phyloP scores from a whole-genome alignment of 2,113 vertebrate genomes.

The Atractosteus spatula region DNA sequence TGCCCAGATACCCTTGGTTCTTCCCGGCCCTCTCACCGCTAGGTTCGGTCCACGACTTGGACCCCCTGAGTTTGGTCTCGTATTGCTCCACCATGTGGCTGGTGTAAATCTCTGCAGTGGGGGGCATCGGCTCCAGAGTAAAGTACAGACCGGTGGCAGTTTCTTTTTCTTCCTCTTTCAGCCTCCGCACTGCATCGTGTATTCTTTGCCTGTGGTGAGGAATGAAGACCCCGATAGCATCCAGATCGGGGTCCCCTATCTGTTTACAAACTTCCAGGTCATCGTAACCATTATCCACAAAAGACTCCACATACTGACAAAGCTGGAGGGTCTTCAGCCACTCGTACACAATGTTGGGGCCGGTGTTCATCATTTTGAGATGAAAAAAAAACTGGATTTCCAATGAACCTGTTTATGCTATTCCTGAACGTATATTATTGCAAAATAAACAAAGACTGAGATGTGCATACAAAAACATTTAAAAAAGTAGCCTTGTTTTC shows the following conservation, averaged over 20 bases:
- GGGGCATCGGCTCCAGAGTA: constrained; percentile 81
- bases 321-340: constrained; percentile 93
- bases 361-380: constrained; percentile 73
- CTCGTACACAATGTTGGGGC: constrained; percentile 89
- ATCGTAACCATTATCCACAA: constrained; percentile 96
- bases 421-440: background rate
- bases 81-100: constrained; percentile 69
- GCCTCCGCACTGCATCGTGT: constrained; percentile 84
- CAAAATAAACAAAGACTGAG: background rate
- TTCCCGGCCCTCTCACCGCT: constrained; percentile 49
- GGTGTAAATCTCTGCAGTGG: constrained; percentile 56
- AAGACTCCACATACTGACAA: constrained; percentile 87
- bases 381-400: background rate
- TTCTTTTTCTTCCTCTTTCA: constrained; percentile 81
- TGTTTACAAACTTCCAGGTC: constrained; percentile 98
- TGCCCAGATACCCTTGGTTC: constrained; percentile 46
- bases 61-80: constrained; percentile 61
- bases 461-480: background rate
- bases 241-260: constrained; percentile 94
- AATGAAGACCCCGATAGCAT: constrained; percentile 89
- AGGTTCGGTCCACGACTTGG: constrained; percentile 68
- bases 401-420: background rate
- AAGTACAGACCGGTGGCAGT: constrained; percentile 87
- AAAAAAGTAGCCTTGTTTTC: too few relatives aligned
- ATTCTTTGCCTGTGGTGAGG: constrained; percentile 86